These are phyloP conservation scores for Moxostoma hubbsi DNA, from an alignment of 2,797 vertebrate genomes.

Conservation along the genomic window DNA sequence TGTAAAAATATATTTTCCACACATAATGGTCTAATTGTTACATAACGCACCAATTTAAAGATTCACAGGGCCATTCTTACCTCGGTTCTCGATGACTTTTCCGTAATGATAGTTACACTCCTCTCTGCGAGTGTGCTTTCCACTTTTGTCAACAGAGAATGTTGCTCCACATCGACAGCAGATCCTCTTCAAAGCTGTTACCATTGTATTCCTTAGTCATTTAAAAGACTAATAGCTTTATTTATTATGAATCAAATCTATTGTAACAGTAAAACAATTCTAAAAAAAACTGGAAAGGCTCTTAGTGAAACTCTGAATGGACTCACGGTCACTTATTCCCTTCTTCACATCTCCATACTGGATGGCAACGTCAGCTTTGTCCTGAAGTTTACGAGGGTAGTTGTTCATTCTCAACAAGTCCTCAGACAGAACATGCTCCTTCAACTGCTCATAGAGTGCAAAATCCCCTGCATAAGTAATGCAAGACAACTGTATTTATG, in stretches of 20 bases:
- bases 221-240: slow-evolving; percentile 12
- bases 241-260: neutral
- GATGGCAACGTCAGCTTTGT: slow-evolving; percentile 73
- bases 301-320: neutral
- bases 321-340: slow-evolving; percentile 72
- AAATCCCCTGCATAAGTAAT: slow-evolving; percentile 62
- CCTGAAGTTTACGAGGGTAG: slow-evolving; percentile 77
- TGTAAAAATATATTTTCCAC: too few species aligned
- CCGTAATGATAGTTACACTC: slow-evolving; percentile 86
- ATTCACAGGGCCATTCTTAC: slow-evolving; percentile 56
- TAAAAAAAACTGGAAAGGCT: neutral
- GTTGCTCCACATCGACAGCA: slow-evolving; percentile 83
- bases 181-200: slow-evolving; percentile 78
- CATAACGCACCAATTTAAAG: neutral
- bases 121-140: slow-evolving; percentile 78
- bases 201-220: slow-evolving; percentile 14
- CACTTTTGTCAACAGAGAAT: slow-evolving; percentile 75
- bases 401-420: slow-evolving; percentile 78
- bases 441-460: slow-evolving; percentile 76
- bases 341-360: slow-evolving; percentile 73
- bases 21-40: neutral
- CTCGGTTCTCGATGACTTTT: slow-evolving; percentile 76
- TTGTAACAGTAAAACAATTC: neutral
- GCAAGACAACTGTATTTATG: neutral
- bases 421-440: slow-evolving; percentile 79